Evolutionary conservation across 2,113 vertebrate species (phyloP), one percentile per base, ranked within the genome.

Genomic region (Mastomys coucha): DNA sequence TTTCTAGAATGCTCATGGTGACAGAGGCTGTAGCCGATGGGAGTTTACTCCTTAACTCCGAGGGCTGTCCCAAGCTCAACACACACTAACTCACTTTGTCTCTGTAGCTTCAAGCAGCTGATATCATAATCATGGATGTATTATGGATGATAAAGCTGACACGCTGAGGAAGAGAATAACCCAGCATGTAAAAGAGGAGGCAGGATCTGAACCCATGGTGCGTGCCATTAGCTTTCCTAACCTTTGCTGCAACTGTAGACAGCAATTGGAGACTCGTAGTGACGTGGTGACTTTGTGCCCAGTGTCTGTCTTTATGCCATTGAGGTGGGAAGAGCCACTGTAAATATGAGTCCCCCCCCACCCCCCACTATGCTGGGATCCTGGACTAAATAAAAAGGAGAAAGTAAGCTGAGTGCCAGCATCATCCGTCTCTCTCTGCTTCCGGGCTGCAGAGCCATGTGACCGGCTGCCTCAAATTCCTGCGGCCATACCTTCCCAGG

Each of bases 381-480:
- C 81, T 65, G 24, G 81, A 45, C 3, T 42, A 39, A 16, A 85
- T 42, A 26, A 42, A 39, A 63, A 63, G 58, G 39, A 65, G 58
- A 45, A 65, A 45, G 0, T 26, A 28, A 36, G 26, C 2, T 1
- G 60, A 69, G 5, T 3, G 4, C 42, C 14, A 12, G 2, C 42
- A 20, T 19, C 42, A 20, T 19, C 31, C 31, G 13, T 51, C 42
- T 49, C 24, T 65, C 31, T 49, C 84, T 36, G 42, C 28, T 69
- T 45, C 39, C 82, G 0, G 7, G 26, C 39, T 85, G 39, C 26
- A 36, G 84, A 49, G 39, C 12, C 2, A 33, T 5, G 84, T 36
- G 17, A 86, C 42, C 9, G 4, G 31, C 31, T 3, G 28, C 42
- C 9, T 86, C 0, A 0, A 1, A 13, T 17, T 49, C 84, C 63